A percentile compares a stretch with the other conserved stretches of the same genome.
Conservation (phyloP, 1,140 invertebrate species). For the Drosophila hydei region DNA sequence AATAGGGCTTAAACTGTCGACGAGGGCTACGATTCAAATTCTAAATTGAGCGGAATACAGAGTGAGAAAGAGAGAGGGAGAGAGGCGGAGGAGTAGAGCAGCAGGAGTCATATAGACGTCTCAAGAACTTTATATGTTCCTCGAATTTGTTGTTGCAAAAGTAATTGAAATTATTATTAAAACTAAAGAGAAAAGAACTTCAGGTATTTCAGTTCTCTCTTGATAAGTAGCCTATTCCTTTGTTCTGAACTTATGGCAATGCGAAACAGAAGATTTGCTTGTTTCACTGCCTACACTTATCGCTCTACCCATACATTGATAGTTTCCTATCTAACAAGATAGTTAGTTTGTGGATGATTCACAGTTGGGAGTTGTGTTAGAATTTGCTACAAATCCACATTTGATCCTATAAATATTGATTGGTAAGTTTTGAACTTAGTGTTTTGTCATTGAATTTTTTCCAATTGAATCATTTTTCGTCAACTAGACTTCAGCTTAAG, state of each 20-base stretch:
- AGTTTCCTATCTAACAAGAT: neutral
- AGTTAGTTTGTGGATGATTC: too few relatives aligned
- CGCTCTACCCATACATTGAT: neutral
- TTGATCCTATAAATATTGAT: too few relatives aligned
- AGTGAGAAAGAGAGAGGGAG: neutral
- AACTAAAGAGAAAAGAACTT: too few relatives aligned
- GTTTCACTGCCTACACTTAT: neutral
- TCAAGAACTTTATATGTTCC: neutral
- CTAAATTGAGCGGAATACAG: neutral
- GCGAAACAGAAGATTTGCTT: too few relatives aligned
- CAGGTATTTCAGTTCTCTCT: too few relatives aligned
- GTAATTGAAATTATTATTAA: neutral
- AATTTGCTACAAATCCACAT: too few relatives aligned
- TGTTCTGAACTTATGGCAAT: too few relatives aligned
- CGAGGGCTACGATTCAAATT: neutral
- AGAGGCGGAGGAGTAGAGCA: neutral
- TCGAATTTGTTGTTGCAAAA: neutral
- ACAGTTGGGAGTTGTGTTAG: too few relatives aligned
- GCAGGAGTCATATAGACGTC: neutral
- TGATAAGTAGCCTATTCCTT: neutral
- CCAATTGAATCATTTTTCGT: too few relatives aligned
- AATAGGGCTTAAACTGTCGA: slow-evolving; percentile 1
- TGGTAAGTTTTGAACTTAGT: too few relatives aligned
- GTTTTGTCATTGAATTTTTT: too few relatives aligned
- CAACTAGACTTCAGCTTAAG: too few relatives aligned